Percentiles rank a stretch among this genome's conserved stretches.
phyloP scores from a whole-genome alignment of 2,797 vertebrate species.

The Mastacembelus armatus region DNA sequence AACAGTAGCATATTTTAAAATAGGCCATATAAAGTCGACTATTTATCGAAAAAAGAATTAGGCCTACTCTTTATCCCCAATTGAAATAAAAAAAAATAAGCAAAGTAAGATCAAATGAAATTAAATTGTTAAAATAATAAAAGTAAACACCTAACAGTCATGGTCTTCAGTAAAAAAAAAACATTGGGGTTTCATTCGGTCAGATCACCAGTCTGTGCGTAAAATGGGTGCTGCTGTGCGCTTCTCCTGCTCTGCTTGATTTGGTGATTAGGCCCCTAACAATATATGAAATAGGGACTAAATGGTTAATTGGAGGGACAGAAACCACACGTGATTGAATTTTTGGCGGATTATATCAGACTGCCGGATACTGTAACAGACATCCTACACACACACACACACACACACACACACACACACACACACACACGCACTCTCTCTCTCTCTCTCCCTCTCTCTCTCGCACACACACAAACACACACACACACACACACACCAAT shows the following conservation, averaged over 20 bases:
- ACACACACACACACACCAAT: slow-evolving; percentile 40
- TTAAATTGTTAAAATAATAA: rapidly evolving
- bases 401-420: not conserved
- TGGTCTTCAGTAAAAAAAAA: not conserved
- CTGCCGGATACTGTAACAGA: slow-evolving; percentile 62
- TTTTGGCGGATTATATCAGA: slow-evolving; percentile 88
- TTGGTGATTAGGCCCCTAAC: slow-evolving; percentile 69
- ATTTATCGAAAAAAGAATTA: too few relatives aligned
- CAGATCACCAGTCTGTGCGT: not conserved
- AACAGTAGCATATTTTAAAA: too few relatives aligned
- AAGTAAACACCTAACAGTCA: not conserved
- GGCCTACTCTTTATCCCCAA: not conserved
- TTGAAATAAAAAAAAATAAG: not conserved
- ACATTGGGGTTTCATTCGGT: not conserved
- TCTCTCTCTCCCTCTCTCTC: not conserved
- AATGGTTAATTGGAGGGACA: slow-evolving; percentile 85
- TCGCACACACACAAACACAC: slow-evolving; percentile 3
- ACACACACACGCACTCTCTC: not conserved
- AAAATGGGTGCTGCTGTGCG: not conserved
- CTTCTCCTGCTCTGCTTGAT: slow-evolving; percentile 61
- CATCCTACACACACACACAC: slow-evolving; percentile 6
- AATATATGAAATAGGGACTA: slow-evolving; percentile 75
- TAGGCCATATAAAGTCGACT: not conserved
- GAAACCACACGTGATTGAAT: slow-evolving; percentile 87
- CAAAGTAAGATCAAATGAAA: not conserved